Percentiles rank a stretch among this genome's conserved stretches.
These are phyloP conservation scores for Pantelozetes paolii DNA, from an alignment of 2,888 invertebrate species.

Conservation along the genomic window DNA sequence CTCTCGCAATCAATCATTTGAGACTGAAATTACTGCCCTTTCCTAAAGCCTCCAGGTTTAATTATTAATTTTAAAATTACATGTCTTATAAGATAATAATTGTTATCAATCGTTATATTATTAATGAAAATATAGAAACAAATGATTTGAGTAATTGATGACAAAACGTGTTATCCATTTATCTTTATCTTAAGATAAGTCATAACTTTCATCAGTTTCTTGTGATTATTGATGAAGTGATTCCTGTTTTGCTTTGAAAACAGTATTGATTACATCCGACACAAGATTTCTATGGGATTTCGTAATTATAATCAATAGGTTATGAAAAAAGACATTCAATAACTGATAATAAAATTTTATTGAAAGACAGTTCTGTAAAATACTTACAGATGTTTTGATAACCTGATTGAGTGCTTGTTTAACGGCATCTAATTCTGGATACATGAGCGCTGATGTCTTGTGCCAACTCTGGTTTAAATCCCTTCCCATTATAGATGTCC, in stretches of 20 bases:
- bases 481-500: constrained; percentile 78
- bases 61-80: too few relatives aligned
- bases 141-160: too few relatives aligned
- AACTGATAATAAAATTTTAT: background rate
- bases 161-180: too few relatives aligned
- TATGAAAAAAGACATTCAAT: background rate
- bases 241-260: background rate
- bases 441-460: constrained; percentile 80
- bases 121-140: too few relatives aligned
- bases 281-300: background rate
- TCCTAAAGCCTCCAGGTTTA: too few relatives aligned
- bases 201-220: background rate
- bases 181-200: background rate
- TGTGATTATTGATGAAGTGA: background rate
- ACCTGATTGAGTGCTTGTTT: constrained; percentile 72
- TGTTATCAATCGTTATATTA: too few relatives aligned
- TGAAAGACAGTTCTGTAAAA: background rate
- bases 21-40: too few relatives aligned
- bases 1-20: too few relatives aligned
- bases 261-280: background rate
- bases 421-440: constrained; percentile 81
- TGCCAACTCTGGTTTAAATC: constrained; percentile 93
- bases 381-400: constrained; percentile 57
- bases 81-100: too few relatives aligned
- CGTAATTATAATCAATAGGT: background rate